Conservation (phyloP, 1,140 invertebrate species). For the Saxidomus purpurata region DNA sequence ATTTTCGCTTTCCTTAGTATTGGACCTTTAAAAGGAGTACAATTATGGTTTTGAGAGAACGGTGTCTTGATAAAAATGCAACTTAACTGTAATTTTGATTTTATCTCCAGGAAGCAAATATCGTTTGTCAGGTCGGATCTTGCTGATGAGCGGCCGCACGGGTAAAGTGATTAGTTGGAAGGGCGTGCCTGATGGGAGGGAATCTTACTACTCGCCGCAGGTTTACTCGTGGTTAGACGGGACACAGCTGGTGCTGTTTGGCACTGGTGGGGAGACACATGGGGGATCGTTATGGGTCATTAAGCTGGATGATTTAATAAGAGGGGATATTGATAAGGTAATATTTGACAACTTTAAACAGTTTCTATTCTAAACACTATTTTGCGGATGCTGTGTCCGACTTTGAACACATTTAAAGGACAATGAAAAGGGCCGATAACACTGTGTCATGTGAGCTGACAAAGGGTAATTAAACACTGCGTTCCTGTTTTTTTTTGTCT, state of each 20-base stretch:
- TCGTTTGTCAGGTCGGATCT: constrained; percentile 88
- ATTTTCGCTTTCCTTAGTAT: too few relatives aligned
- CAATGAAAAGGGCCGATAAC: too few relatives aligned
- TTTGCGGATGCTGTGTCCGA: too few relatives aligned
- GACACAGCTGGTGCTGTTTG: constrained; percentile 89
- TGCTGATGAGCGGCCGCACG: constrained; percentile 91
- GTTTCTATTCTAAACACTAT: too few relatives aligned
- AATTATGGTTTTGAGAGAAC: too few relatives aligned
- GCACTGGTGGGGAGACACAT: constrained; percentile 92
- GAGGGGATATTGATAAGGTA: constrained; percentile 88
- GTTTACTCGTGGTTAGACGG: constrained; percentile 78
- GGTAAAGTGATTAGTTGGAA: constrained; percentile 90
- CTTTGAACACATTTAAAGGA: too few relatives aligned
- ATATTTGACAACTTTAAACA: constrained; percentile 20
- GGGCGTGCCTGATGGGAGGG: constrained; percentile 90
- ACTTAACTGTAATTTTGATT: too few relatives aligned
- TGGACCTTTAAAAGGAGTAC: too few relatives aligned
- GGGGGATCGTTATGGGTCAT: constrained; percentile 91
- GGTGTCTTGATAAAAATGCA: too few relatives aligned
- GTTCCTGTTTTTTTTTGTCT: too few relatives aligned
- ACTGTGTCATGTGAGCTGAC: too few relatives aligned
- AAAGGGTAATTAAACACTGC: too few relatives aligned
- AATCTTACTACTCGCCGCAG: constrained; percentile 91
- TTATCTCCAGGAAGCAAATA: constrained; percentile 77
- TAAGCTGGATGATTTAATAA: constrained; percentile 88